These are phyloP conservation scores for Prenolepis imparis DNA, from an alignment of 2,888 invertebrate species.

Conservation along the genomic window DNA sequence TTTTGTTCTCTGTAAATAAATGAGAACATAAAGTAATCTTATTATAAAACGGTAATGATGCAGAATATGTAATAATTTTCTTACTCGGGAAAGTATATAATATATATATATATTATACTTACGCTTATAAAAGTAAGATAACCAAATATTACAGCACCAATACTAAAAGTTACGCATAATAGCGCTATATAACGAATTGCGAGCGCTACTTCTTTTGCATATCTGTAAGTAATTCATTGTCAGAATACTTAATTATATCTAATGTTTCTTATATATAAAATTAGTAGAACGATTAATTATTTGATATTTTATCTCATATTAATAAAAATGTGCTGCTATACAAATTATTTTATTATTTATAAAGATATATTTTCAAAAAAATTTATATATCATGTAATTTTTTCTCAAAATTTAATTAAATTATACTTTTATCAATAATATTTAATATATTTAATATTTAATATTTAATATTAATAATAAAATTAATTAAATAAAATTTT, in stretches of 20 bases:
- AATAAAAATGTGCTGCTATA: not conserved
- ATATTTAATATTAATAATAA: not conserved
- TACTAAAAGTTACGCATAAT: too few species aligned
- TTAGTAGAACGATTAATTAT: not conserved
- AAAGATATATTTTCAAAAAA: too few species aligned
- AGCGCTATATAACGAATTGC: constrained; percentile 60
- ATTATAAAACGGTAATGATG: not conserved
- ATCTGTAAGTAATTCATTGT: constrained; percentile 50
- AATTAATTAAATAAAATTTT: too few species aligned
- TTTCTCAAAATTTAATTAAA: too few species aligned
- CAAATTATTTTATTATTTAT: not conserved
- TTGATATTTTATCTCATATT: not conserved
- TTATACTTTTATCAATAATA: too few species aligned
- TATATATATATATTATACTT: constrained; percentile 39
- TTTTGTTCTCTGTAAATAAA: not conserved
- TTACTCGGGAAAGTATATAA: not conserved
- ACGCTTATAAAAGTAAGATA: constrained; percentile 70
- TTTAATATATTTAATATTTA: too few species aligned
- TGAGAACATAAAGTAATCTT: not conserved
- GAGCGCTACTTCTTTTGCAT: constrained; percentile 59
- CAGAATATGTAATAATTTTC: not conserved
- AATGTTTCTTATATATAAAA: not conserved
- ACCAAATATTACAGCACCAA: too few species aligned
- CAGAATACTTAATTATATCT: not conserved
- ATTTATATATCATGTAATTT: too few species aligned